phyloP scores from a whole-genome alignment of 2,797 vertebrate species.

The Tapera naevia region DNA sequence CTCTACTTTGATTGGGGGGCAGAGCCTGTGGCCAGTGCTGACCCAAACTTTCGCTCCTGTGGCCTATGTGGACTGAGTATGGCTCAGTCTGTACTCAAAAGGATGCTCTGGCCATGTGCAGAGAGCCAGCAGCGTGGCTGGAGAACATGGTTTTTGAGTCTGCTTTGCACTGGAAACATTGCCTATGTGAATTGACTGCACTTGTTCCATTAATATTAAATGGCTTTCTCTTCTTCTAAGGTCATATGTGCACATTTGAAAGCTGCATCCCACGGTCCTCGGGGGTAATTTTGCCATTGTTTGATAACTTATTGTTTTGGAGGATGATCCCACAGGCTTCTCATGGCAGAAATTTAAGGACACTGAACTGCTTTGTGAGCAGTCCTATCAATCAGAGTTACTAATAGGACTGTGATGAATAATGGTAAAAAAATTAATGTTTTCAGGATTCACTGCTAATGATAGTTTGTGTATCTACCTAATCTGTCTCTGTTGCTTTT shows the following conservation, averaged over 20 bases:
- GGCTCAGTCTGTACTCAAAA: rapidly evolving
- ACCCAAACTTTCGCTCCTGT: neutral
- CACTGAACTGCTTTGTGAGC: neutral
- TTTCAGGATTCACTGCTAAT: neutral
- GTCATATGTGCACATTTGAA: neutral
- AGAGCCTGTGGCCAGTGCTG: neutral
- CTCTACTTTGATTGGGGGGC: neutral
- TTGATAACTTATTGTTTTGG: neutral
- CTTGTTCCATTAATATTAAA: neutral
- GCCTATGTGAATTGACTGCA: neutral
- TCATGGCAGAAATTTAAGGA: neutral
- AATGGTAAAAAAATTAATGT: neutral
- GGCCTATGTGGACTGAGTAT: neutral
- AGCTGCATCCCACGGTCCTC: neutral
- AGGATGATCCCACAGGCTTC: neutral
- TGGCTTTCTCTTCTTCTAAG: neutral
- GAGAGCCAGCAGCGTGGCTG: neutral
- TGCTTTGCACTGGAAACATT: neutral
- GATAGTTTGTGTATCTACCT: neutral
- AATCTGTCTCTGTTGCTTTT: neutral
- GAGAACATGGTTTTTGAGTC: rapidly evolving
- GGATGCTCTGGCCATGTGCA: neutral
- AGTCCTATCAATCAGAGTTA: neutral
- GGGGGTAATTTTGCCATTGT: neutral
- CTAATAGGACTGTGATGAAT: neutral